Evolutionary conservation across 2,797 vertebrate genomes (phyloP), one percentile per base, ranked within the genome.

Genomic region (Clamator glandarius): DNA sequence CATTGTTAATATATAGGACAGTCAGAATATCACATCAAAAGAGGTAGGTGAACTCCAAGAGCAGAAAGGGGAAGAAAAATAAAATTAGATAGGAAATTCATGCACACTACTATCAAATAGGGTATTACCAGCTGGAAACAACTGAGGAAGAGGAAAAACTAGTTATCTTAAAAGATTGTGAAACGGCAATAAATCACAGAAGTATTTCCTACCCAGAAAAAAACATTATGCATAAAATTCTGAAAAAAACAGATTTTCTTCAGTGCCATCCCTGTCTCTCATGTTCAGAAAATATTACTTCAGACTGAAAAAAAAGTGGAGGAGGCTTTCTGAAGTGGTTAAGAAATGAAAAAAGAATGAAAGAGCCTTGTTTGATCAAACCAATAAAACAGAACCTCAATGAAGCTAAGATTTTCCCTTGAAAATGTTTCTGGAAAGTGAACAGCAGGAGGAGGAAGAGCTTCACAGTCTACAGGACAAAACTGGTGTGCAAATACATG

Each of bases 371-470:
- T 52, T 67, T 80, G 13, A 42, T 73, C 29, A 79, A 79, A 62
- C 8, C 26, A 15, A 33, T 66, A 36, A 84, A 90, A 52, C 7
- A 5, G 72, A 90, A 63, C 6, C 23, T 79, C 19, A 79, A 90
- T 62, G 10, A 25, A 14, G 2, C 2, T 29, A 77, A 46, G 31
- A 25, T 36, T 31, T 82, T 87, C 68, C 19, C 29, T 59, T 73
- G 24, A 68, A 92, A 90, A 86, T 75, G 0, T 70, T 90, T 90
- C 55, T 74, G 52, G 25, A 67, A 23, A 92, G 52, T 41, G 59
- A 95, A 87, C 55, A 92, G 55, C 31, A 93, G 75, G 77, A 92
- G 69, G 51, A 84, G 62, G 33, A 92, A 92, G 55, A 82, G 48
- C 44, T 35, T 55, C 39, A 63, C 7, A 50, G 16, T 36, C 33